These are phyloP conservation scores for Catharus minimus DNA, from an alignment of 2,113 vertebrate species.

Conservation along the genomic window DNA sequence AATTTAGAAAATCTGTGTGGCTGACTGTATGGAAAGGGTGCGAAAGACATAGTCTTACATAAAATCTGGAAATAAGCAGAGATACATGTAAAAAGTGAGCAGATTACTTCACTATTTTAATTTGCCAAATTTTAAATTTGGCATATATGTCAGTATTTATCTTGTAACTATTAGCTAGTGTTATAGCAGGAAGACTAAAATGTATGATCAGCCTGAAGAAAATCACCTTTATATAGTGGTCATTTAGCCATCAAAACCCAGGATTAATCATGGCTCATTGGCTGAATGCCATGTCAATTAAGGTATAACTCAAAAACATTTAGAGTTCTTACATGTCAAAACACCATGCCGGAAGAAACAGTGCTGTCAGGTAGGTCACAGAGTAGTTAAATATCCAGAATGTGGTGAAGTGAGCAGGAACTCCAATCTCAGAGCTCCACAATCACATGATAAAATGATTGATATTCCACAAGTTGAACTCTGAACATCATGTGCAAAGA, in stretches of 20 bases:
- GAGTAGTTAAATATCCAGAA: background rate
- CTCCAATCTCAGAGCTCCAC: background rate
- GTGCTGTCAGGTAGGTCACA: background rate
- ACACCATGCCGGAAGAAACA: background rate
- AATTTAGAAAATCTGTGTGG: background rate
- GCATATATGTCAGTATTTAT: background rate
- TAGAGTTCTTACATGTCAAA: background rate
- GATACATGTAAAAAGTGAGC: background rate
- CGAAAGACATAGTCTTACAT: background rate
- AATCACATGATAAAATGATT: slow-evolving; percentile 19
- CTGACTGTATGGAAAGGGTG: background rate
- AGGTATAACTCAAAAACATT: background rate
- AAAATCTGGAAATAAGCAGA: background rate
- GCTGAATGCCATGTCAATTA: background rate
- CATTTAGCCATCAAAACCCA: background rate
- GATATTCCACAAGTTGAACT: background rate
- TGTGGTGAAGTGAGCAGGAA: background rate
- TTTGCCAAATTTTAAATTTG: background rate
- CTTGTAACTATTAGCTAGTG: background rate
- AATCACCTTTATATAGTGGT: background rate
- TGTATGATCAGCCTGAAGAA: background rate
- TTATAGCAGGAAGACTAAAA: background rate
- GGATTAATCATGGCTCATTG: background rate
- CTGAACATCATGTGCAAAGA: slow-evolving; percentile 10
- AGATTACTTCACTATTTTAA: background rate